Base-by-base conservation (phyloP, 1,140 invertebrate genomes). In the Ladona fulva region DNA sequence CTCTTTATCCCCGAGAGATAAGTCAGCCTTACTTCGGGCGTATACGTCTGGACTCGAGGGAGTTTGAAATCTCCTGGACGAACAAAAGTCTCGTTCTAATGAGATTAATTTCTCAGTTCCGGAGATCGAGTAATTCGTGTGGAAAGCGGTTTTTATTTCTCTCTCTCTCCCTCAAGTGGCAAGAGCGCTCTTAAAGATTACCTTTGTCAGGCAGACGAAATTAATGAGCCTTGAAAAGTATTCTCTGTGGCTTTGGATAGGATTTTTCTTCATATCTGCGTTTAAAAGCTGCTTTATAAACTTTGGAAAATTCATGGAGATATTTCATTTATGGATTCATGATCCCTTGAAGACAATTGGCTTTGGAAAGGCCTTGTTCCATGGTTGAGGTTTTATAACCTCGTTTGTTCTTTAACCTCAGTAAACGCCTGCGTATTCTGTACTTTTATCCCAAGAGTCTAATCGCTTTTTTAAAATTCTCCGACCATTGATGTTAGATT, bases 81-180 rank as follows among this genome's bases (percentile, higher is more conserved):
- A 66, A 66, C 52, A 66, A 66, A 66, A 66, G n/a, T 66, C 52
- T 66, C 52, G n/a, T 66, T 66, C 5, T 66, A 66, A 66, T 66
- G 52, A 66, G 52, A 22, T 66, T 66, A 66, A 66, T 66, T 66
- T 66, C 52, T 66, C 52, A 19, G 52, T 22, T 66, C 52, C 52
- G 52, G 52, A 16, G 52, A 16, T 66, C 52, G 52, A 19, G 52
- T 66, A 66, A 66, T 66, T 66, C 5, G 52, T 22, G 52, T 66
- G 52, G 52, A 66, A 66, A 22, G 52, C 52, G 12, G 1, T 22
- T 66, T 66, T 19, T 66, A 6, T 66, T 66, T 66, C 16, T 66
- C n/a, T 22, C 52, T 19, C 52, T 22, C 52, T 66, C 52, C 52
- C 12, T 16, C 52, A 37, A 37, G 52, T 19, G n/a, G 52, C 14